Conservation (phyloP, 1,140 invertebrate genomes). For the Temnothorax nylanderi region DNA sequence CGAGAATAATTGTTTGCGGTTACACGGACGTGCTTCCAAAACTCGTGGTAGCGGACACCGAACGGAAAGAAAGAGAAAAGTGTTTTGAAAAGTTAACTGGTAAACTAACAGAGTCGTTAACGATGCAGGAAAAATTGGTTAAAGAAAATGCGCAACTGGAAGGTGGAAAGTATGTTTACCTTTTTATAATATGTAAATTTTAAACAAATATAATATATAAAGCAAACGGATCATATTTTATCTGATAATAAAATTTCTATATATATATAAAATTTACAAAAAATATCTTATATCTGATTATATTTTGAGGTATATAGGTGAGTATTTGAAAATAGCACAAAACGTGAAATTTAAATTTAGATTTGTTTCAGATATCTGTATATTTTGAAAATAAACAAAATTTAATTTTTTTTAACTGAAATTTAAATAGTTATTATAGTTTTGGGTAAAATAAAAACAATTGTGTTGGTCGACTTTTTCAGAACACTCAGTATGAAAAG, state of each 20-base stretch:
- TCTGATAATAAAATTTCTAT: neutral
- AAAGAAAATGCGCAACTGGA: constrained; percentile 88
- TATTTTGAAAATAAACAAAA: neutral
- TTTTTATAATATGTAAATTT: neutral
- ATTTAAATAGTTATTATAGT: neutral
- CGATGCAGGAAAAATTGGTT: constrained; percentile 88
- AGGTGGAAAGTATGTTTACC: constrained; percentile 84
- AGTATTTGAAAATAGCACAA: neutral
- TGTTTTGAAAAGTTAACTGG: constrained; percentile 82
- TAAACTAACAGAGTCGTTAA: constrained; percentile 87
- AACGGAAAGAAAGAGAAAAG: constrained; percentile 69
- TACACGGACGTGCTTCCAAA: constrained; percentile 79
- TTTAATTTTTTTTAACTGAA: neutral
- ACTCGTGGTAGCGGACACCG: constrained; percentile 80
- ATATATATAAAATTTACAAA: neutral
- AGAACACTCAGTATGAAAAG: neutral
- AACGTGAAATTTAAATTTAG: neutral
- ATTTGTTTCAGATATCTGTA: neutral
- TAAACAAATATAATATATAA: neutral
- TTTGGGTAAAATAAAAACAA: neutral
- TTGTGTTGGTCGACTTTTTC: constrained; percentile 13
- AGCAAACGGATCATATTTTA: neutral
- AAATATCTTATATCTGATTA: neutral
- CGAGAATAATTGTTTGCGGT: constrained; percentile 81
- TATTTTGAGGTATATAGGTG: neutral